Evolutionary conservation across 2,797 vertebrate genomes (phyloP), one percentile per base, ranked within the genome.

Genomic region (Gorsachius magnificus): DNA sequence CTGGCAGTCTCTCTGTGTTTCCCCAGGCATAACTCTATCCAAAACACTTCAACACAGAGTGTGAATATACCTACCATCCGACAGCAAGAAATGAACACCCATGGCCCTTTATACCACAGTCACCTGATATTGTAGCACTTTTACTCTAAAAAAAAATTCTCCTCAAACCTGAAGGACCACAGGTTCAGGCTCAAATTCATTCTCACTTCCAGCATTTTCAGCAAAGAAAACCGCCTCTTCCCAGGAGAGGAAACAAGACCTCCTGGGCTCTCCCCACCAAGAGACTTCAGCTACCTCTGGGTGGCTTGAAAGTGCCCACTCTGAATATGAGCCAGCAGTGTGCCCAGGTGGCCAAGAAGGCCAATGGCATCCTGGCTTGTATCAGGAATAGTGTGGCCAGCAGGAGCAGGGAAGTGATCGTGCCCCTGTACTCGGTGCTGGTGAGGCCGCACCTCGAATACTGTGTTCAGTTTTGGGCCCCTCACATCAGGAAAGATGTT

Each of bases 61-160:
- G 16, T 13, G 16, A 94, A 75, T 25, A 33, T 10, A 10, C 13
- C 20, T 66, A 13, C 64, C 56, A 89, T 26, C 48, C 77, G 22
- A 75, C 43, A 82, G 29, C 20, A 88, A 61, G 16, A 88, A 83
- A 88, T 41, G 3, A 94, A 60, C 54, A 77, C 13, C 24, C 22
- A 13, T 5, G 14, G 18, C 15, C n/a, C 31, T 68, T 60, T 29
- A 22, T 36, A 83, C 12, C n/a, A 33, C 0, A 0, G 20, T 35
- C 60, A 83, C 9, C 25, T 66, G 33, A 11, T 45, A 71, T 7
- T 46, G 6, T 16, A 57, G n/a, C n/a, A 46, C 11, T 36, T 48
- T 36, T 48, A 36, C 24, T 72, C 14, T 21, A 81, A 69, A 82
- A 75, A 75, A 33, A 43, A 43, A 16, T 19, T 71, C 38, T 57